phyloP scores from a whole-genome alignment of 37 sponge, comb jelly and placozoan species.

The Amphimedon queenslandica region DNA sequence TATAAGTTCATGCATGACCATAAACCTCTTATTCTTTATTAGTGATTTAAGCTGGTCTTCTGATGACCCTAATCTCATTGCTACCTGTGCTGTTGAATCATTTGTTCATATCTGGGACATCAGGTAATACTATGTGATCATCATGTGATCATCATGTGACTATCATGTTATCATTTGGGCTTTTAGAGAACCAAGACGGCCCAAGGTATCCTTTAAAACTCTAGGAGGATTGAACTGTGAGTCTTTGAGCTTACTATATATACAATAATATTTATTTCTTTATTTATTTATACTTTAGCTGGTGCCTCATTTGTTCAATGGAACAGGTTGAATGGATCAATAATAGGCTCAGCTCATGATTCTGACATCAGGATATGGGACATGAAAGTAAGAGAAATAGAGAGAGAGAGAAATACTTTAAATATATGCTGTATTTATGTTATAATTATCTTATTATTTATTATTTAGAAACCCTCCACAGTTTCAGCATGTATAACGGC shows the following conservation, averaged over 20 bases:
- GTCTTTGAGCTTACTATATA: neutral
- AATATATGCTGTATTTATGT: too few relatives aligned
- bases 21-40: neutral
- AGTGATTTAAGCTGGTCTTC: slow-evolving; percentile 86
- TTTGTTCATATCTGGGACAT: slow-evolving; percentile 86
- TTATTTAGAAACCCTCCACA: slow-evolving; percentile 48
- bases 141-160: neutral
- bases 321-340: slow-evolving; percentile 75
- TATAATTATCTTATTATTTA: too few relatives aligned
- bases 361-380: slow-evolving; percentile 89
- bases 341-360: slow-evolving; percentile 91
- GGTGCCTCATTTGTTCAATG: slow-evolving; percentile 88
- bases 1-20: neutral
- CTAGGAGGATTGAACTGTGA: slow-evolving; percentile 26
- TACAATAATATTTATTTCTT: too few relatives aligned
- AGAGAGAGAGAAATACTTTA: too few relatives aligned
- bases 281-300: too few relatives aligned
- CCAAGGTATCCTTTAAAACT: slow-evolving; percentile 49
- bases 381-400: slow-evolving; percentile 60
- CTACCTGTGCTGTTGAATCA: slow-evolving; percentile 78
- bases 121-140: slow-evolving; percentile 32
- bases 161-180: neutral
- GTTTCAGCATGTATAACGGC: slow-evolving; percentile 77
- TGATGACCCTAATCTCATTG: slow-evolving; percentile 50
- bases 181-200: slow-evolving; percentile 24